Evolutionary conservation across 2,113 vertebrate genomes (phyloP).

Genomic region (Scopus umbretta): DNA sequence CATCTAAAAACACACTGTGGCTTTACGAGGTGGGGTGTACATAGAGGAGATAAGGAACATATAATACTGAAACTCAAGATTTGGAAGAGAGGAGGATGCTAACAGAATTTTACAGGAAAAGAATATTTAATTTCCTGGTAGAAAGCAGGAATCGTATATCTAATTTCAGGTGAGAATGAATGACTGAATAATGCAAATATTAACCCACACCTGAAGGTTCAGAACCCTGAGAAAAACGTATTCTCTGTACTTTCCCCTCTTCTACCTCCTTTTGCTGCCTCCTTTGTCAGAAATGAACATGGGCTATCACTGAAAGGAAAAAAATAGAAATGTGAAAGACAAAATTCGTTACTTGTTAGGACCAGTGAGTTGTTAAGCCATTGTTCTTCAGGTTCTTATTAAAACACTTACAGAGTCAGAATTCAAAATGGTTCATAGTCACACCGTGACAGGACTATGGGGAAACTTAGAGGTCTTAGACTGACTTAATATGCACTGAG

Average conservation of each 20-base stretch:
- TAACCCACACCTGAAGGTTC: not conserved
- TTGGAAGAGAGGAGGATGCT: not conserved
- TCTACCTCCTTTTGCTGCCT: not conserved
- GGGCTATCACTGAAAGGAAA: not conserved
- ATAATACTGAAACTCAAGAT: not conserved
- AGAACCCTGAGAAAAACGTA: not conserved
- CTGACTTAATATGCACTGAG: not conserved
- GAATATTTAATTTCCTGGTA: not conserved
- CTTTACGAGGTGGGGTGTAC: rapidly evolving
- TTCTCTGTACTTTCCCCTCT: not conserved
- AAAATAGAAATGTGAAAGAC: not conserved
- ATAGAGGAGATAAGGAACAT: not conserved
- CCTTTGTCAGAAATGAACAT: not conserved
- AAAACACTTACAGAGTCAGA: not conserved
- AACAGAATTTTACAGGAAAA: not conserved
- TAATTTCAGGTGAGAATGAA: not conserved
- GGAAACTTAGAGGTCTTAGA: not conserved
- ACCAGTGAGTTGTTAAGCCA: not conserved
- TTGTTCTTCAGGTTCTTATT: not conserved
- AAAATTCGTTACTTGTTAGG: not conserved
- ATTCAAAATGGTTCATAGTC: not conserved
- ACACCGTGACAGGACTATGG: not conserved
- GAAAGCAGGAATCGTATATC: too few relatives aligned
- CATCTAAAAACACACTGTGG: not conserved
- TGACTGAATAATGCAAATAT: not conserved